Evolutionary conservation across 1,140 invertebrate species (phyloP).

Genomic region (Coenobita brevimanus): DNA sequence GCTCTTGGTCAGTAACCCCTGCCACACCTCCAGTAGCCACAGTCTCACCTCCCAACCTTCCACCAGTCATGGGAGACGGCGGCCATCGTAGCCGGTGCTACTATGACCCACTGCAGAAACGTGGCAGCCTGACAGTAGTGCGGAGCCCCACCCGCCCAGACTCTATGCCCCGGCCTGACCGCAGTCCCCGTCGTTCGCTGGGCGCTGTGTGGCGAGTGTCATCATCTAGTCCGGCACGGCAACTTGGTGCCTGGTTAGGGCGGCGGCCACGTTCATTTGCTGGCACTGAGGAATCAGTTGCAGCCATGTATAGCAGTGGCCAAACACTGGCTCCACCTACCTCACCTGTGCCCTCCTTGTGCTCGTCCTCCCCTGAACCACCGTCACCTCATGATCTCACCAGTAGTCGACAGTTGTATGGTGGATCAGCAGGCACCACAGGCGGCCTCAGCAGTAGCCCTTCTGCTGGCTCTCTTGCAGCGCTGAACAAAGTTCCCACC

Average conservation of each 20-base stretch:
- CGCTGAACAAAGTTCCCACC: slow-evolving; percentile 16
- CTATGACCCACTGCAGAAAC: slow-evolving; percentile 37
- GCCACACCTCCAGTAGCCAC: slow-evolving; percentile 56
- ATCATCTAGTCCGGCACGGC: slow-evolving; percentile 57
- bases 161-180: slow-evolving; percentile 6
- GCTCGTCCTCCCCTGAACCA: slow-evolving; percentile 32
- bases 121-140: slow-evolving; percentile 37
- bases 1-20: slow-evolving; percentile 55
- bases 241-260: slow-evolving; percentile 64
- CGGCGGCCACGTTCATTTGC: slow-evolving; percentile 52
- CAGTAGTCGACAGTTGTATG: slow-evolving; percentile 20
- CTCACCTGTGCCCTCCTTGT: slow-evolving; percentile 30
- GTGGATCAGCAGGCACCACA: slow-evolving; percentile 12
- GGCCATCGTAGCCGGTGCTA: slow-evolving; percentile 31
- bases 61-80: not conserved
- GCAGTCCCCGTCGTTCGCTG: slow-evolving; percentile 52
- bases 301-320: slow-evolving; percentile 8
- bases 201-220: slow-evolving; percentile 63
- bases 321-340: slow-evolving; percentile 40
- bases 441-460: slow-evolving; percentile 49
- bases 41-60: slow-evolving; percentile 4
- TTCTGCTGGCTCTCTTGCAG: slow-evolving; percentile 36
- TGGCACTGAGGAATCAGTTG: slow-evolving; percentile 36
- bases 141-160: slow-evolving; percentile 37
- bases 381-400: slow-evolving; percentile 36